Percentiles rank a stretch among this genome's conserved stretches.
Conservation (phyloP, 2,888 invertebrate species). For the Protophormia terraenovae region DNA sequence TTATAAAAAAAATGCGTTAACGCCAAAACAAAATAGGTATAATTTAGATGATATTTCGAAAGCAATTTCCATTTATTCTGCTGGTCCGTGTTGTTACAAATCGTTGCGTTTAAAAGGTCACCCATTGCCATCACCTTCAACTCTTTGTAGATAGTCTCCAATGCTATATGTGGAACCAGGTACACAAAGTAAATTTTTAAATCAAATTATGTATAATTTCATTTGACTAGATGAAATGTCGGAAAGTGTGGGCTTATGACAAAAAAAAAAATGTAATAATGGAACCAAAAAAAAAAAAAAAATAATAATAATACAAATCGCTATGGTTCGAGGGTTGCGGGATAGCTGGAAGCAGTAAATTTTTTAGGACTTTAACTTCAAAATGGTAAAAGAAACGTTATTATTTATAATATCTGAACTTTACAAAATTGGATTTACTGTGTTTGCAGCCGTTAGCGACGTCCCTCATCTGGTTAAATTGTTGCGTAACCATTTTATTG, state of each 20-base stretch:
- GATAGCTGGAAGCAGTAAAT: background rate
- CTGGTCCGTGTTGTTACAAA: too few relatives aligned
- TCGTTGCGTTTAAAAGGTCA: too few relatives aligned
- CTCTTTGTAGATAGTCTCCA: background rate
- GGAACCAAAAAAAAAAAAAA: background rate
- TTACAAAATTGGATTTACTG: background rate
- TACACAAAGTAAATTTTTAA: slow-evolving; percentile 24
- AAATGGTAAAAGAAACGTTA: background rate
- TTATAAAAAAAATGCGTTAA: too few relatives aligned
- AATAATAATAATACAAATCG: background rate
- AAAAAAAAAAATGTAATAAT: background rate
- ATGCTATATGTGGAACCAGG: slow-evolving; percentile 43
- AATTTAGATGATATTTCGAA: too few relatives aligned
- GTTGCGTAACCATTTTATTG: background rate
- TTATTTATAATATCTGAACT: background rate
- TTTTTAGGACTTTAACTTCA: background rate
- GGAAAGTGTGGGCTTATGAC: background rate
- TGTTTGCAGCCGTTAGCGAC: background rate
- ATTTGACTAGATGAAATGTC: background rate
- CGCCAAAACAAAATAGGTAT: too few relatives aligned
- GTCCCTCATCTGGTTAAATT: background rate
- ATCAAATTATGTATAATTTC: slow-evolving; percentile 8
- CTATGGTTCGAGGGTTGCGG: background rate
- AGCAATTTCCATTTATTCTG: too few relatives aligned
- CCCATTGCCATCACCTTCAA: too few relatives aligned